These are phyloP conservation scores for Drosophila mulleri DNA, from an alignment of 2,888 invertebrate species.

Conservation along the genomic window DNA sequence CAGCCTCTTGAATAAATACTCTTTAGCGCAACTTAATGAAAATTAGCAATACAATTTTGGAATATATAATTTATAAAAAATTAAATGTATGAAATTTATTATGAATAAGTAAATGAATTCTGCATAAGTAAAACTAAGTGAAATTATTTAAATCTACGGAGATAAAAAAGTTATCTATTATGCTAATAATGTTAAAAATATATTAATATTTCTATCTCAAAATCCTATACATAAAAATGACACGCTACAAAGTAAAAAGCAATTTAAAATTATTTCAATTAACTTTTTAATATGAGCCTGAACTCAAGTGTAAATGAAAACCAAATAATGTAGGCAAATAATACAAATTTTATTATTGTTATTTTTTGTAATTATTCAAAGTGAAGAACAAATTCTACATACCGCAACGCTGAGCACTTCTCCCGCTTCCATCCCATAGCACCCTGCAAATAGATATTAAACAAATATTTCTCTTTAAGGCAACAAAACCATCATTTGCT, in stretches of 20 bases:
- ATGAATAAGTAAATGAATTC: neutral
- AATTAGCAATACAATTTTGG: neutral
- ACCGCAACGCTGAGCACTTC: neutral
- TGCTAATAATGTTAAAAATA: neutral
- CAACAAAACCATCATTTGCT: neutral
- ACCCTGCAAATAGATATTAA: constrained; percentile 1
- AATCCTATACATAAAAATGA: neutral
- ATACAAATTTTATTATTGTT: neutral
- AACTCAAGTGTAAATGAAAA: constrained; percentile 15
- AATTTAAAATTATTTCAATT: neutral
- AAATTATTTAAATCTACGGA: neutral
- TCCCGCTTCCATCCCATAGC: neutral
- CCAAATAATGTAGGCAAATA: constrained; percentile 8
- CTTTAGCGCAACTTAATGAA: neutral
- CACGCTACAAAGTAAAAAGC: neutral
- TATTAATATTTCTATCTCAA: neutral
- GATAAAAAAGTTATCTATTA: neutral
- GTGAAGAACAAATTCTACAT: neutral
- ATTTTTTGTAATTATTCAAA: constrained; percentile 1
- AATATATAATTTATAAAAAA: neutral
- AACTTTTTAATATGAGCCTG: neutral
- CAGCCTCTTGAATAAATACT: neutral
- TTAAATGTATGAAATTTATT: neutral
- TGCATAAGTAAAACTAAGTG: neutral
- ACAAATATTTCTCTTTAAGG: constrained; percentile 3